Conservation (phyloP, 2,888 invertebrate species). For the Strigamia transsilvanica region DNA sequence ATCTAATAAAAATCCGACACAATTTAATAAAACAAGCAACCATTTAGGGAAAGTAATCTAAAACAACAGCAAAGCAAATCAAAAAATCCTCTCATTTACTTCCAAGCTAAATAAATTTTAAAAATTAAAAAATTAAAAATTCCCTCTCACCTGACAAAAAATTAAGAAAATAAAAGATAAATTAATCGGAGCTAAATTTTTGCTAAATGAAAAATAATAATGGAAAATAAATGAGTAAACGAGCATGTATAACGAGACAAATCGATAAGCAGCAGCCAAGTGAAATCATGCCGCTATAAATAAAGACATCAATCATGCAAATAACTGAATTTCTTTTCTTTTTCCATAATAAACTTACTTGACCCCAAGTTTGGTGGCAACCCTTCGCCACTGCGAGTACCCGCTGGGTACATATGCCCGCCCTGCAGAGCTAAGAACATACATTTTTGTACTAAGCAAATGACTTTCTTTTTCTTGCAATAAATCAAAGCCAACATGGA, state of each 20-base stretch:
- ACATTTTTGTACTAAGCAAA: constrained; percentile 50
- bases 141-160: too few species aligned
- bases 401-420: constrained; percentile 60
- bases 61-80: constrained; percentile 19
- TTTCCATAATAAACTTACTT: constrained; percentile 75
- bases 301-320: constrained; percentile 39
- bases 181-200: too few species aligned
- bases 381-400: constrained; percentile 82
- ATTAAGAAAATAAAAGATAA: too few species aligned
- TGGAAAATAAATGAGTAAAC: background rate
- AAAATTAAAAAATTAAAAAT: too few species aligned
- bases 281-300: constrained; percentile 1
- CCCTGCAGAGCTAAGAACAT: constrained; percentile 57
- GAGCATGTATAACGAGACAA: background rate
- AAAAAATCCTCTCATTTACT: background rate
- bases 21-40: constrained; percentile 48
- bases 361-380: constrained; percentile 93
- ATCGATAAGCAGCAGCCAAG: background rate
- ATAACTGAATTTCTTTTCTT: constrained; percentile 17
- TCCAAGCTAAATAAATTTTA: background rate
- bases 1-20: constrained; percentile 27
- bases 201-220: background rate
- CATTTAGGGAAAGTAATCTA: constrained; percentile 44
- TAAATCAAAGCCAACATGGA: constrained; percentile 44
- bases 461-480: constrained; percentile 27